Evolutionary conservation across 2,888 invertebrate species (phyloP), one percentile per base, ranked within the genome.

Genomic region (Euplagia quadripunctaria): DNA sequence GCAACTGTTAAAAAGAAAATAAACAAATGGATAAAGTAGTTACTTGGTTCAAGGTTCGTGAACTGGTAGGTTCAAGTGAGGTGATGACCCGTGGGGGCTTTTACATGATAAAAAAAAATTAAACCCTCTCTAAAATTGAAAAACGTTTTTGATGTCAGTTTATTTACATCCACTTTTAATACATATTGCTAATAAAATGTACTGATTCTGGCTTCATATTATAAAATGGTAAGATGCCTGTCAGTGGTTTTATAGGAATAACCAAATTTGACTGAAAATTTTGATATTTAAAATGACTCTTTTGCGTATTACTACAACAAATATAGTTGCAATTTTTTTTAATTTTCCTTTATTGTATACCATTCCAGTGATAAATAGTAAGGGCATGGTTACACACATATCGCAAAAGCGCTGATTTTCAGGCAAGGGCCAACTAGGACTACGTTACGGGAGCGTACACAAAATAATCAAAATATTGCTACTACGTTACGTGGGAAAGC

Each of bases 121-220:
- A 68, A 52, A 68, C 55, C 43, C 14, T 4, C 52, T 67, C 41
- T 67, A 41, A 68, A 55, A 68, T 55, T 14, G 42, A 55, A 68
- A 65, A 43, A 55, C 42, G 55, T 68, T 11, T 55, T 68, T 68
- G 71, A 58, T 73, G 74, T 42, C 20, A 41, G 42, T 68, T 68
- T 55, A 68, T 68, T 68, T 68, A 68, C 42, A 68, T 55, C 55
- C 68, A 55, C 55, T 55, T 55, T 42, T 55, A 68, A 68, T 68
- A 55, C 42, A 68, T 17, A 68, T 68, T 55, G 55, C 52, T n/a
- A 42, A 8, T 43, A 67, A 55, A 68, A 68, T 43, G n/a, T 55
- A 55, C 55, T 68, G 16, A 66, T 20, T 49, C 65, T 66, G 6
- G 46, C 49, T n/a, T 12, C 20, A 66, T 49, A 66, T 66, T 66